Percentiles rank a stretch among this genome's conserved stretches.
Conservation (phyloP, 2,888 invertebrate species). For the Leucophenga montana region DNA sequence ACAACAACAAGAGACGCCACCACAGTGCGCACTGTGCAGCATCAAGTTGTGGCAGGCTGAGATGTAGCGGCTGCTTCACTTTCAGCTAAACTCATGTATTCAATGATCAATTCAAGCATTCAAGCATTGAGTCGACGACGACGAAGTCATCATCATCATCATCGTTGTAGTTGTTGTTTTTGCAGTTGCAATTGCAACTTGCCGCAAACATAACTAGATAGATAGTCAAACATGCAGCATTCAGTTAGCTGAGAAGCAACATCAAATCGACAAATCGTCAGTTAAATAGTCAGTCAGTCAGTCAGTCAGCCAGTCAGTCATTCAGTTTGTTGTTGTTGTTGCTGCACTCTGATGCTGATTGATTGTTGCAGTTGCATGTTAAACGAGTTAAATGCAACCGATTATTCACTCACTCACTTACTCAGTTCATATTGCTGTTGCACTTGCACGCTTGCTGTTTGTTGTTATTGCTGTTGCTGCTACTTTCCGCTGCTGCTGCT, state of each 20-base stretch:
- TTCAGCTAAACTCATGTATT: constrained; percentile 33
- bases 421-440: constrained; percentile 34
- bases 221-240: not conserved
- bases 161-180: not conserved
- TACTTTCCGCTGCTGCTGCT: not conserved
- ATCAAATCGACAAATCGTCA: not conserved
- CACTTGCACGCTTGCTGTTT: not conserved
- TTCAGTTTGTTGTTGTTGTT: constrained; percentile 7
- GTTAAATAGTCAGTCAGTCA: not conserved
- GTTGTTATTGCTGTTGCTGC: constrained; percentile 3
- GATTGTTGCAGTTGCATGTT: constrained; percentile 44
- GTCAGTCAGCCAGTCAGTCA: not conserved
- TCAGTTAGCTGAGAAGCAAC: not conserved
- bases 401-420: constrained; percentile 38
- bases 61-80: constrained; percentile 16
- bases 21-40: not conserved
- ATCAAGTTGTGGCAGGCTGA: not conserved
- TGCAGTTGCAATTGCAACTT: not conserved
- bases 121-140: constrained; percentile 22
- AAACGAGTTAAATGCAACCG: constrained; percentile 38
- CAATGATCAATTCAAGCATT: constrained; percentile 37
- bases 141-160: not conserved
- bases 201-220: not conserved
- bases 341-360: constrained; percentile 41
- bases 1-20: constrained; percentile 27